Base-by-base conservation (phyloP, 2,888 invertebrate species). In the Cryptocephalus moraei region DNA sequence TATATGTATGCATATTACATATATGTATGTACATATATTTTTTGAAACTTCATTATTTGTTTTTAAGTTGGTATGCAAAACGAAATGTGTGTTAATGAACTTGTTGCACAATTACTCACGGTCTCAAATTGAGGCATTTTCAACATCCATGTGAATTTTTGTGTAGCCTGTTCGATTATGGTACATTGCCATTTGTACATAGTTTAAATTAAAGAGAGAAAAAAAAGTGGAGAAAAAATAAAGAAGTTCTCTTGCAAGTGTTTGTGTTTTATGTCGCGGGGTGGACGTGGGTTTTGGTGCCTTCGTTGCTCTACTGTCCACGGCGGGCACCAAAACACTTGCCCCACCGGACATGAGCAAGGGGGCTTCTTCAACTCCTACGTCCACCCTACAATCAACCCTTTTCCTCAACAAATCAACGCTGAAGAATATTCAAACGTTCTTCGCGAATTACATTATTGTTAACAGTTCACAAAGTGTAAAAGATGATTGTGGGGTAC, bases 251-350 rank as follows among this genome's bases (percentile, higher is more conserved):
- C 70, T 71, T 71, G 70, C 70, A 61, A 65, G 57, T 61, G 61
- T 60, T 50, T 72, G 70, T 56, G 49, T 53, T 57, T 73, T 72
- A 68, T 58, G 58, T 60, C 55, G 66, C 68, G 68, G 68, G 70
- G 69, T 66, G 68, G 68, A 65, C 67, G 70, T 67, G 69, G 70
- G 69, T 79, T 79, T 79, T 79, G 79, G 78, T 78, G 78, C 72
- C 69, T 67, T 67, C 67, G 63, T 69, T 70, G 70, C 69, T 68
- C 66, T 63, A 61, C 62, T 64, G 69, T 67, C 67, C 66, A 63
- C 66, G 67, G 68, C 68, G 72, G 72, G 71, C 70, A 71, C 71
- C 72, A 71, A 72, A 72, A 70, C 70, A 67, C 69, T 68, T 68
- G 31, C 69, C 70, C 70, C 67, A 68, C 69, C 65, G 69, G 67